These are phyloP conservation scores for Diplodus sargus DNA, from an alignment of 2,797 vertebrate species.

Conservation along the genomic window DNA sequence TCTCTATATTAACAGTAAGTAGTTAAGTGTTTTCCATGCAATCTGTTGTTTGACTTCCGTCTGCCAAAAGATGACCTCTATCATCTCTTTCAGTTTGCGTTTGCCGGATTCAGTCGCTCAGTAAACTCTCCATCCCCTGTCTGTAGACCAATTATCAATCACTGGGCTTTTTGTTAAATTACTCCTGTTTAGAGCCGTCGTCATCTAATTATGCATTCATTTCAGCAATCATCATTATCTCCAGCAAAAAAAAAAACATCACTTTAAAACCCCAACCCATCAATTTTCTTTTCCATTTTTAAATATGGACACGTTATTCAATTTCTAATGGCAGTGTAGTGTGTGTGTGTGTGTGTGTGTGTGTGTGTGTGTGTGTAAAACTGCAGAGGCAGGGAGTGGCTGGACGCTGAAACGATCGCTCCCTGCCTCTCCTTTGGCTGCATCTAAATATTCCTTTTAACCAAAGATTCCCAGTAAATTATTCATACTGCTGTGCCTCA, in stretches of 20 bases:
- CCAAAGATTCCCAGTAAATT: slow-evolving; percentile 57
- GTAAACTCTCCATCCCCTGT: not conserved
- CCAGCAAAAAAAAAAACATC: not conserved
- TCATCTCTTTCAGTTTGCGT: not conserved
- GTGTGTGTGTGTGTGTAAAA: not conserved
- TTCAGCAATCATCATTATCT: slow-evolving; percentile 10
- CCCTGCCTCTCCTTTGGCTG: not conserved
- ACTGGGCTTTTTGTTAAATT: not conserved
- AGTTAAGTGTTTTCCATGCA: too few species aligned
- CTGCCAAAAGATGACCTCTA: not conserved
- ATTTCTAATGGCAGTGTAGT: not conserved
- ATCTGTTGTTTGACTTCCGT: too few species aligned
- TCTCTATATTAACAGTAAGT: not conserved
- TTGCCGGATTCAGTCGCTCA: not conserved
- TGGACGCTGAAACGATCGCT: not conserved
- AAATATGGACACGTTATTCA: not conserved
- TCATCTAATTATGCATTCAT: slow-evolving; percentile 7
- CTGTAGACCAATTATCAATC: not conserved
- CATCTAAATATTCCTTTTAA: slow-evolving; percentile 37
- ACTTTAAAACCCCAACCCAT: not conserved
- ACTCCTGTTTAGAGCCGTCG: not conserved
- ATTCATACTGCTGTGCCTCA: slow-evolving; percentile 52
- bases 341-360: too few species aligned
- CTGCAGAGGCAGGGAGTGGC: slow-evolving; percentile 25
- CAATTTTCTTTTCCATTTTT: not conserved